phyloP scores from a whole-genome alignment of 2,113 vertebrate genomes.

The Pholis gunnellus region DNA sequence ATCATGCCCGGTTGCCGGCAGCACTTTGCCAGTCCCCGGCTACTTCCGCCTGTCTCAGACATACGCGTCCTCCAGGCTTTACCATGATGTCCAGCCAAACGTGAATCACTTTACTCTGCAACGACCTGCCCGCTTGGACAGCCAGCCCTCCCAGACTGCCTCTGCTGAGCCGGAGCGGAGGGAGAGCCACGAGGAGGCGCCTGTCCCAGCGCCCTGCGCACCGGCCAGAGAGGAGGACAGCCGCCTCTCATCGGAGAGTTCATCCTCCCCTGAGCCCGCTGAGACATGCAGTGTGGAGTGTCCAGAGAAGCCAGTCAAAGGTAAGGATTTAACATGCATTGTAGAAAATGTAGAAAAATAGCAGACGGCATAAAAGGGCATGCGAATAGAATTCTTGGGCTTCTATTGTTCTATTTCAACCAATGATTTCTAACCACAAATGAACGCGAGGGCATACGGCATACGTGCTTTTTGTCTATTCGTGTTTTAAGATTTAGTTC shows the following conservation, averaged over 20 bases:
- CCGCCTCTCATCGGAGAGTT: slow-evolving; percentile 90
- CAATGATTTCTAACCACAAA: background rate
- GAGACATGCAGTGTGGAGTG: slow-evolving; percentile 88
- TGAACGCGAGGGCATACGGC: background rate
- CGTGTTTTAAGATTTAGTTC: slow-evolving; percentile 13
- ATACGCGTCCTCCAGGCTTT: slow-evolving; percentile 91
- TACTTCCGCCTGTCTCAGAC: slow-evolving; percentile 99
- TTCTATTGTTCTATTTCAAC: background rate
- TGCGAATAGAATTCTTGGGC: background rate
- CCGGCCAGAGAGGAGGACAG: slow-evolving; percentile 89
- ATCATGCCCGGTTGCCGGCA: slow-evolving; percentile 83
- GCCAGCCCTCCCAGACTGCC: slow-evolving; percentile 83
- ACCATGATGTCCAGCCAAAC: slow-evolving; percentile 85
- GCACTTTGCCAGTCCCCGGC: slow-evolving; percentile 94
- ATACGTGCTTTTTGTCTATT: background rate
- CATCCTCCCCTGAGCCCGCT: slow-evolving; percentile 92
- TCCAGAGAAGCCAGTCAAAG: slow-evolving; percentile 90
- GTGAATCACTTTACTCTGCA: slow-evolving; percentile 87
- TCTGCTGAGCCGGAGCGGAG: slow-evolving; percentile 84
- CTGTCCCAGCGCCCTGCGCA: slow-evolving; percentile 84
- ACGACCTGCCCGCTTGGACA: slow-evolving; percentile 87
- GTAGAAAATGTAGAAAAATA: background rate
- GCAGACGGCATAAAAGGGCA: background rate
- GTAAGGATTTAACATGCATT: slow-evolving; percentile 80
- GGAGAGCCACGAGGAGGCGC: slow-evolving; percentile 87